Evolutionary conservation across 2,113 vertebrate genomes (phyloP).

Genomic region (Catharus minimus): DNA sequence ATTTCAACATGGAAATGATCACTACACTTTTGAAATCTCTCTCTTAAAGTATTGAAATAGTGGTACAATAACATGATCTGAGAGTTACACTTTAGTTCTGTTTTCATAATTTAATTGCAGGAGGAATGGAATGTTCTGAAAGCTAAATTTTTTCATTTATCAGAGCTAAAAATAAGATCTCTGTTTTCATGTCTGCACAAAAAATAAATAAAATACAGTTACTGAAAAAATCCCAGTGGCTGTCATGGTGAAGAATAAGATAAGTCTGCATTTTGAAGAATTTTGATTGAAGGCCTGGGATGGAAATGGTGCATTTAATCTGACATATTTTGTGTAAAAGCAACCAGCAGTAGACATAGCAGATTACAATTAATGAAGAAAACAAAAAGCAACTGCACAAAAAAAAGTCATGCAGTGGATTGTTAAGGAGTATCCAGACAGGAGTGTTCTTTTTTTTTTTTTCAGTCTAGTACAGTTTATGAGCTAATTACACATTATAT

Average conservation of each 20-base stretch:
- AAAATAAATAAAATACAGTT: background rate
- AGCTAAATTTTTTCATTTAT: background rate
- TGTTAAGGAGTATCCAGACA: background rate
- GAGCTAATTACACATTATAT: background rate
- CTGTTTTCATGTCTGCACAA: background rate
- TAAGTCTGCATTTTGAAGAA: background rate
- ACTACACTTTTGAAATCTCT: conserved; percentile 15
- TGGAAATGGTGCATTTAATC: background rate
- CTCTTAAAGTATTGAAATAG: background rate
- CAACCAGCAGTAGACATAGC: background rate
- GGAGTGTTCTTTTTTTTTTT: background rate
- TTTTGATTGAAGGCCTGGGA: background rate
- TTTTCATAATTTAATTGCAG: conserved; percentile 17
- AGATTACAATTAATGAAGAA: background rate
- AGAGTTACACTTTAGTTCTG: background rate
- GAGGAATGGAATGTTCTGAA: background rate
- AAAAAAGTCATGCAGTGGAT: background rate
- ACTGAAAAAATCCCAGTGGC: background rate
- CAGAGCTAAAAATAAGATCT: conserved; percentile 6
- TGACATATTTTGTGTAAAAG: background rate
- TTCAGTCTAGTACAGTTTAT: background rate
- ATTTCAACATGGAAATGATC: conserved; percentile 8
- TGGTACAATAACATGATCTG: background rate
- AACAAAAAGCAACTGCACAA: background rate
- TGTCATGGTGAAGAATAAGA: background rate